phyloP scores from a whole-genome alignment of 2,797 vertebrate genomes.

The Poecilia picta region DNA sequence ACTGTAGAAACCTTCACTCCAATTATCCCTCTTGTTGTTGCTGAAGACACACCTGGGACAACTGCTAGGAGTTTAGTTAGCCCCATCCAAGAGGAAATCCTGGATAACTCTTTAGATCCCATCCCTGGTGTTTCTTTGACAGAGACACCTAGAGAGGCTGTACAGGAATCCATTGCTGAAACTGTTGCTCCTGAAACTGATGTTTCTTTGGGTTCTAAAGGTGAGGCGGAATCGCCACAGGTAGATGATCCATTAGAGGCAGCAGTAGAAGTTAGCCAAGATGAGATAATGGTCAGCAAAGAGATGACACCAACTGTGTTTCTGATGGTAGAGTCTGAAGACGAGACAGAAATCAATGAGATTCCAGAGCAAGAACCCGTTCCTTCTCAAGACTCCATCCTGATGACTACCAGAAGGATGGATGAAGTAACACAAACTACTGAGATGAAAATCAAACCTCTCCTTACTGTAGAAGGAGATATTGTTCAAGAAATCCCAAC shows the following conservation, averaged over 20 bases:
- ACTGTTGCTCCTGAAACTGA: background rate
- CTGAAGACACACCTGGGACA: background rate
- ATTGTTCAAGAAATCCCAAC: background rate
- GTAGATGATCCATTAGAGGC: slow-evolving; percentile 15
- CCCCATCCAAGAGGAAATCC: slow-evolving; percentile 1
- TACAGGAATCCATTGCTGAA: background rate
- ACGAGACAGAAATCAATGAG: slow-evolving; percentile 11
- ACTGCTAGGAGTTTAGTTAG: background rate
- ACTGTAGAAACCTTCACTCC: slow-evolving; percentile 8
- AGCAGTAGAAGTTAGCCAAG: background rate
- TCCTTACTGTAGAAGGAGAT: slow-evolving; percentile 14
- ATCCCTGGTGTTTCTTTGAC: background rate
- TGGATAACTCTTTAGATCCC: slow-evolving; percentile 18
- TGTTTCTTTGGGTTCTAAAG: slow-evolving; percentile 18
- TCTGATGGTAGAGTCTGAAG: slow-evolving; percentile 24
- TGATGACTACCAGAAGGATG: background rate
- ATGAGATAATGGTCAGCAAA: background rate
- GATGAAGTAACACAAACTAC: background rate
- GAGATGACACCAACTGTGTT: slow-evolving; percentile 18
- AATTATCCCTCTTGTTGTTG: background rate
- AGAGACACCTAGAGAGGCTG: background rate
- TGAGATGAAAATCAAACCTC: slow-evolving; percentile 21
- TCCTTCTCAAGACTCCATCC: slow-evolving; percentile 7
- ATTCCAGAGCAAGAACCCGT: slow-evolving; percentile 25
- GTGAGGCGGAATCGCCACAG: background rate